Evolutionary conservation across 2,113 vertebrate species (phyloP).

Genomic region (Morone chrysops): DNA sequence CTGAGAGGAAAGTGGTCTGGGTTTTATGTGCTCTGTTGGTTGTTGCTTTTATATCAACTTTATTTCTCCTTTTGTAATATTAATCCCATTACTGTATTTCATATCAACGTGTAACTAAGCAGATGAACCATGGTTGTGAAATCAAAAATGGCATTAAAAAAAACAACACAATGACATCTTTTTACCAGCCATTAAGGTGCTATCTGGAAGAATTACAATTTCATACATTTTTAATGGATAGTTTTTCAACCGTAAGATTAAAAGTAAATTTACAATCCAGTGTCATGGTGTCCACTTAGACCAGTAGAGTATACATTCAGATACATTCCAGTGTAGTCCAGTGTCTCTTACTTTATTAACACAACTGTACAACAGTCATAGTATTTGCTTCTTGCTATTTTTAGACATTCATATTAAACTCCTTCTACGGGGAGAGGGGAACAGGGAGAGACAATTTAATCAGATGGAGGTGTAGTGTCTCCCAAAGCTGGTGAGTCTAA

Average conservation of each 20-base stretch:
- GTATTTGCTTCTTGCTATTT: conserved; percentile 10
- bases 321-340: conserved; percentile 6
- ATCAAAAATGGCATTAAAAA: not conserved
- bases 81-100: not conserved
- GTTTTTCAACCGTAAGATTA: not conserved
- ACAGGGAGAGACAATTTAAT: conserved; percentile 23
- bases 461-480: conserved; percentile 89
- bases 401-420: conserved; percentile 35
- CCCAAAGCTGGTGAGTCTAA: conserved; percentile 88
- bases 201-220: not conserved
- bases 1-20: not conserved
- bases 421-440: conserved; percentile 11
- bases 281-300: conserved; percentile 21
- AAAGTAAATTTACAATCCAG: conserved; percentile 46
- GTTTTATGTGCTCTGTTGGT: not conserved
- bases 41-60: not conserved
- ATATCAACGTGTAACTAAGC: not conserved
- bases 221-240: conserved; percentile 8
- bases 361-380: conserved; percentile 49
- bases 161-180: conserved; percentile 21
- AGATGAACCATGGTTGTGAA: not conserved
- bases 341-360: conserved; percentile 22
- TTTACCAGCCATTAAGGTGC: conserved; percentile 10
- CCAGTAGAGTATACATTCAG: conserved; percentile 49
- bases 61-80: not conserved